Conservation (phyloP, 2,797 vertebrate genomes). For the Danio jaintianensis region DNA sequence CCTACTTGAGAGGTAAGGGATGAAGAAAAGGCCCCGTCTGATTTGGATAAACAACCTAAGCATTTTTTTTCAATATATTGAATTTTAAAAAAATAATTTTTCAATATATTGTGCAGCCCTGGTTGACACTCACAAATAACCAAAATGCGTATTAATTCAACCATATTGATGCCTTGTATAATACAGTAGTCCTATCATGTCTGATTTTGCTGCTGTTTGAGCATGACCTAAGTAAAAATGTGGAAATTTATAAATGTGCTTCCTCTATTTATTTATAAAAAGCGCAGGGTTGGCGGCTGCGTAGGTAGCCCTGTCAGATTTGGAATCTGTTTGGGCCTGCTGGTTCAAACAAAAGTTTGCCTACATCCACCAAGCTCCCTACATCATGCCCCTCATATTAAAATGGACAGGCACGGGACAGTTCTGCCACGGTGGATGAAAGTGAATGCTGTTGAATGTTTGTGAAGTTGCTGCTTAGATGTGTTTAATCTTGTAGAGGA, state of each 20-base stretch:
- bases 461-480: constrained; percentile 31
- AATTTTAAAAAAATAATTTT: no score
- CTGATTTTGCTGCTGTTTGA: no score
- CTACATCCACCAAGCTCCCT: constrained; percentile 9
- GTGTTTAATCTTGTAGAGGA: constrained; percentile 45
- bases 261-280: neutral
- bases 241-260: constrained; percentile 12
- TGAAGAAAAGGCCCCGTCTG: no score
- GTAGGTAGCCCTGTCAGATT: constrained; percentile 9
- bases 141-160: no score
- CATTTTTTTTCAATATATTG: no score
- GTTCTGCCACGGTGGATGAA: constrained; percentile 22
- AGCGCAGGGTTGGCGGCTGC: neutral
- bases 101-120: no score
- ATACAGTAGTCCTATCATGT: no score
- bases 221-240: neutral
- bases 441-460: constrained; percentile 31
- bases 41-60: no score
- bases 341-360: constrained; percentile 2
- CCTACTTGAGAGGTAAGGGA: no score
- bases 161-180: no score
- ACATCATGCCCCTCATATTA: neutral
- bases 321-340: constrained; percentile 22
- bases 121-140: no score
- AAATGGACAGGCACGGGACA: neutral